Percentiles rank a stretch among this genome's conserved stretches.
Evolutionary conservation across 1,140 invertebrate species (phyloP).

Genomic region (Zaprionus vittiger): DNA sequence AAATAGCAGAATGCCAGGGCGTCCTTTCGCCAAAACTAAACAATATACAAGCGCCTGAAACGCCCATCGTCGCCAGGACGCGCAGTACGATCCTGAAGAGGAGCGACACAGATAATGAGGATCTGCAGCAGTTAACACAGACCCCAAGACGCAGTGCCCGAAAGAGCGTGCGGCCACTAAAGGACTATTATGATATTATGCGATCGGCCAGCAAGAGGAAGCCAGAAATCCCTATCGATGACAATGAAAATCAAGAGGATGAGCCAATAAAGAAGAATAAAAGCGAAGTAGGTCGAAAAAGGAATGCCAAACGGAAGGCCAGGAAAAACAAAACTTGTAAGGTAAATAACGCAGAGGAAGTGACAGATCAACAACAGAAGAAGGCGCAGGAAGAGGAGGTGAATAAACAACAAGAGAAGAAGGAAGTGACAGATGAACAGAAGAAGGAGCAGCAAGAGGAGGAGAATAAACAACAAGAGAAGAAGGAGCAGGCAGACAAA

Average conservation of each 20-base stretch:
- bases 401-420: not conserved
- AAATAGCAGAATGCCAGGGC: not conserved
- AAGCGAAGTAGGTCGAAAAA: slow-evolving; percentile 54
- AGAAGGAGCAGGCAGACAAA: not conserved
- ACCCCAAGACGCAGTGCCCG: slow-evolving; percentile 70
- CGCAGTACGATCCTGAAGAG: not conserved
- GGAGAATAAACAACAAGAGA: not conserved
- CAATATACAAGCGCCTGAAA: slow-evolving; percentile 8
- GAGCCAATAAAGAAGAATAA: slow-evolving; percentile 51
- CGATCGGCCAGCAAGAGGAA: slow-evolving; percentile 52
- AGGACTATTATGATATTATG: slow-evolving; percentile 72
- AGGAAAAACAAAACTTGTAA: slow-evolving; percentile 10
- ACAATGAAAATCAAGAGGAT: not conserved
- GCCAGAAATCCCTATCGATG: not conserved
- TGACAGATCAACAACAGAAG: not conserved
- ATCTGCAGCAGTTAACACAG: slow-evolving; percentile 17
- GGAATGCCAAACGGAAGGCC: slow-evolving; percentile 58
- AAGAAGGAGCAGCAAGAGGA: not conserved
- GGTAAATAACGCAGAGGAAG: not conserved
- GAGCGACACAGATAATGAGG: not conserved
- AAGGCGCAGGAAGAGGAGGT: not conserved
- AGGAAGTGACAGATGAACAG: not conserved
- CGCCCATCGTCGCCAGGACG: not conserved
- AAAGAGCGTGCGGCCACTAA: slow-evolving; percentile 66
- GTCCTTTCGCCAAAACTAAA: slow-evolving; percentile 1